Evolutionary conservation across 2,888 invertebrate genomes (phyloP), one percentile per base, ranked within the genome.

Genomic region (Apotomis capreana): DNA sequence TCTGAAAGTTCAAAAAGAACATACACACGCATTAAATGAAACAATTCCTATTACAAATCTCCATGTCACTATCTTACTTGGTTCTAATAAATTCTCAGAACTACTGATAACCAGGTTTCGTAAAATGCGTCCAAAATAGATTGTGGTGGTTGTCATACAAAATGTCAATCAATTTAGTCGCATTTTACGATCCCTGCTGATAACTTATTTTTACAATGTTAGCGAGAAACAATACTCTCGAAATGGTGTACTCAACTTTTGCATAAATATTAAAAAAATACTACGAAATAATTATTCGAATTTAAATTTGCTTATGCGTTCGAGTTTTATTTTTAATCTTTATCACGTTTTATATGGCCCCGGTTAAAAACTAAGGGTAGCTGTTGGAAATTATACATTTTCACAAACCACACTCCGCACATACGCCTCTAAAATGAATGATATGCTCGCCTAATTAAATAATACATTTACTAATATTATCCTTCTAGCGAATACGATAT

Each of bases 371-470:
- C 54, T 54, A 61, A 68, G 59, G 9, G 52, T 44, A 60, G 8
- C 26, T 37, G 15, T 15, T 26, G 57, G 51, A 55, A 57, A 64
- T 5, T 36, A 58, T 44, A 54, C 26, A 46, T 3, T 12, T 15
- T 26, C 44, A 58, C 62, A 40, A 61, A 49, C 4, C 57, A 67
- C 67, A 67, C 61, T 36, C 9, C 58, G 13, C 69, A 69, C 9
- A 46, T 46, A 73, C 60, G 44, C 55, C 5, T 49, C 73, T 69
- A 69, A 57, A 60, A 65, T 63, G 69, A 73, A 73, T 73, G 73
- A 73, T 73, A 73, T 73, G 73, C 73, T 69, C 55, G 60, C 69
- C 72, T 72, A 72, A 68, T 58, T 72, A 72, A 72, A 71, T 67
- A 71, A 71, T 68, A 67, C 44, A 58, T 63, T 52, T 46, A 72